Base-by-base conservation (phyloP, 2,888 invertebrate species). In the Campaea margaritaria region DNA sequence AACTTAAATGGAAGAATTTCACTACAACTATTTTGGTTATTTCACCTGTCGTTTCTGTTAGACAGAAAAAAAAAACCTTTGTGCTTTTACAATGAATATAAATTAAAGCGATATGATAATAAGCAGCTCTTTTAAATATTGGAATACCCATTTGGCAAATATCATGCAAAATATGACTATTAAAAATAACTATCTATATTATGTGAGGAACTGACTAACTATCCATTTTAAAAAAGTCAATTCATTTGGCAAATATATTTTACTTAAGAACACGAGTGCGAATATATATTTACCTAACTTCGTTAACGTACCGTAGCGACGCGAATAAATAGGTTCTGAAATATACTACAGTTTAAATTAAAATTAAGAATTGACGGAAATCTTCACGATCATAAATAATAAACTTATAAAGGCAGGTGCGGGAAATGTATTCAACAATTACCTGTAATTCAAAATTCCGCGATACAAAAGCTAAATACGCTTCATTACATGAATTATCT, bases 1-100 rank as follows among this genome's bases (percentile, higher is more conserved):
- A 87, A 87, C 76, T 70, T 82, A 80, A 70, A 79, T 85, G 86
- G 86, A 87, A 88, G 85, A 84, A 79, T 67, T 72, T 58, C 64
- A 75, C 74, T 75, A 78, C 76, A 55, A 72, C 80, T 82, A 82
- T 79, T 87, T 87, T 86, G 84, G 87, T 86, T 85, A 75, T 49
- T 61, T 67, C 51, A 44, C 48, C 75, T 71, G 76, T 74, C 60
- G 44, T 44, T 49, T 41, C 48, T 44, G 47, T 53, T 48, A 64
- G 68, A 81, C 76, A 78, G 73, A 64, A 59, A 48, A 42, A 62
- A 21, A 61, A 56, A n/a, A n/a, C n/a, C 47, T 84, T 88, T 87
- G 88, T 86, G 87, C 87, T 45, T 44, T 39, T n/a, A 44, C 79
- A 76, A 21, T 69, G 68, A 53, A 56, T 43, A 47, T 62, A 65